A percentile compares a stretch with the other conserved stretches of the same genome.
These are phyloP conservation scores for Lasioglossum marginatum DNA, from an alignment of 2,888 invertebrate genomes.

Conservation along the genomic window DNA sequence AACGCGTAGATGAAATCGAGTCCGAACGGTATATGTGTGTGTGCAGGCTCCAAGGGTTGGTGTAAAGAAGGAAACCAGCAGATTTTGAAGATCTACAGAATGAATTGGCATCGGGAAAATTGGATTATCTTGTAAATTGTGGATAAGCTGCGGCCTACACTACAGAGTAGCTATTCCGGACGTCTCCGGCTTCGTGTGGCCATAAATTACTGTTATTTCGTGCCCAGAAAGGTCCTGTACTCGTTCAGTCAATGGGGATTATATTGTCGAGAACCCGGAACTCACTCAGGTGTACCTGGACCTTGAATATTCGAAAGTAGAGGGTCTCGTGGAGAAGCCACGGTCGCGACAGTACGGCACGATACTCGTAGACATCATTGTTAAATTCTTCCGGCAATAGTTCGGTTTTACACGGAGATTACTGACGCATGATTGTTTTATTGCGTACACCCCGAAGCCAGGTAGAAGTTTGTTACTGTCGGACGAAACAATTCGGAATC, in stretches of 20 bases:
- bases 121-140: conserved; percentile 78
- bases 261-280: conserved; percentile 34
- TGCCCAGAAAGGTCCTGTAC: conserved; percentile 26
- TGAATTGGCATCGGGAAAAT: conserved; percentile 72
- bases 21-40: neutral
- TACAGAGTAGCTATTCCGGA: conserved; percentile 49
- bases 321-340: conserved; percentile 39
- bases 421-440: conserved; percentile 74
- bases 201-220: conserved; percentile 67
- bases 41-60: neutral
- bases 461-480: conserved; percentile 36
- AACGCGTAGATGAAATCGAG: neutral
- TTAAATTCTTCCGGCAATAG: conserved; percentile 62
- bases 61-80: neutral
- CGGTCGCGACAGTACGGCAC: conserved; percentile 11
- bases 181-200: conserved; percentile 49
- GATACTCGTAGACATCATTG: conserved; percentile 39
- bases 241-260: conserved; percentile 67
- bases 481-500: conserved; percentile 2
- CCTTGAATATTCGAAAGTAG: conserved; percentile 20
- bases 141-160: conserved; percentile 75
- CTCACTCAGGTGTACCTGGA: conserved; percentile 51
- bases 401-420: conserved; percentile 78
- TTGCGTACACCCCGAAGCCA: conserved; percentile 42
- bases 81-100: conserved; percentile 56